A percentile compares a stretch with the other conserved stretches of the same genome.
Conservation (phyloP, 2,888 invertebrate genomes). For the Stenolophus ochropezus region DNA sequence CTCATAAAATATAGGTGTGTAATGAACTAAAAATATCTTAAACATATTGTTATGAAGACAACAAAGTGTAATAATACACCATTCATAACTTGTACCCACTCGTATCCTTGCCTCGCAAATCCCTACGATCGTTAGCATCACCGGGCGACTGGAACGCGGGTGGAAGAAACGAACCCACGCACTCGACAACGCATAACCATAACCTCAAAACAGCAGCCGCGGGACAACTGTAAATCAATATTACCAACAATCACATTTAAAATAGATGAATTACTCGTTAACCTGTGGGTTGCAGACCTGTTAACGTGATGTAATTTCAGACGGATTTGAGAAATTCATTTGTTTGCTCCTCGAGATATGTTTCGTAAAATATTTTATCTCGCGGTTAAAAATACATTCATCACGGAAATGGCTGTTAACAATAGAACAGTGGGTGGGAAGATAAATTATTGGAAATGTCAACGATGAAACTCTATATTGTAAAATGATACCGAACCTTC, state of each 20-base stretch:
- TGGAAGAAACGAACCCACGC: conserved; percentile 41
- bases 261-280: conserved; percentile 51
- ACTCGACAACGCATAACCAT: background rate
- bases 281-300: conserved; percentile 28
- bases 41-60: background rate
- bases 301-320: conserved; percentile 45
- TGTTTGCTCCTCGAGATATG: background rate
- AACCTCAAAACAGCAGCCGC: conserved; percentile 3
- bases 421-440: no score
- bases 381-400: background rate
- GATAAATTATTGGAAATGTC: no score
- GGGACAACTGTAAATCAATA: conserved; percentile 53
- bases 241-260: conserved; percentile 55
- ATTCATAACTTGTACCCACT: background rate
- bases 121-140: background rate
- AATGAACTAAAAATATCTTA: background rate
- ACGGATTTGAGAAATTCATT: conserved; percentile 26
- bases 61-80: background rate
- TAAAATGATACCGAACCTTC: no score
- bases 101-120: background rate
- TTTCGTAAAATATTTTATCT: conserved; percentile 25
- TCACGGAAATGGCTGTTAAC: background rate
- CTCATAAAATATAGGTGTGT: background rate
- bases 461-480: no score
- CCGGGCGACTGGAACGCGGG: conserved; percentile 40